These are phyloP conservation scores for Chironomus striatipennis DNA, from an alignment of 1,140 invertebrate genomes.

Conservation along the genomic window DNA sequence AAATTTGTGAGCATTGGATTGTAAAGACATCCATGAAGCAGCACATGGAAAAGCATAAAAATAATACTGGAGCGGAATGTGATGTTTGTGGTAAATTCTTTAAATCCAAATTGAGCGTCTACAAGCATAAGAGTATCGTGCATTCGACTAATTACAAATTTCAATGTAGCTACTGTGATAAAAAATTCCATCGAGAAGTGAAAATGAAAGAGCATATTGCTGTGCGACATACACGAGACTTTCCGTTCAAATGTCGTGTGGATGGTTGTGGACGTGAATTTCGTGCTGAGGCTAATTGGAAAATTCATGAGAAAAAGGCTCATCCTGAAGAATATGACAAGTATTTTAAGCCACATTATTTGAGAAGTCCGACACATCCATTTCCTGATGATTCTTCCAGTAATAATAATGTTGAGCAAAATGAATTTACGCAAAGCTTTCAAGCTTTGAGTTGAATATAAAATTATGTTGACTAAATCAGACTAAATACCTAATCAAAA, in stretches of 20 bases:
- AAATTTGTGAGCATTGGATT: neutral
- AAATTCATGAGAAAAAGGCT: constrained; percentile 14
- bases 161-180: neutral
- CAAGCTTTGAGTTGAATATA: too few species aligned
- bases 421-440: too few species aligned
- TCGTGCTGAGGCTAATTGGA: neutral
- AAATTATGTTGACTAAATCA: too few species aligned
- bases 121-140: neutral
- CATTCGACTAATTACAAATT: neutral
- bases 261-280: neutral
- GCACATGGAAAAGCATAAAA: neutral
- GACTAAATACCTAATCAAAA: too few species aligned
- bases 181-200: neutral
- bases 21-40: neutral
- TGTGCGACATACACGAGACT: neutral
- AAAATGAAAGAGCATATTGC: neutral
- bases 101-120: neutral
- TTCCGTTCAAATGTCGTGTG: neutral
- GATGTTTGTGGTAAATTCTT: neutral
- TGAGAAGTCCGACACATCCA: neutral
- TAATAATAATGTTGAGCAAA: too few species aligned
- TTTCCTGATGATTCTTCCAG: too few species aligned
- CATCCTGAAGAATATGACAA: constrained; percentile 1
- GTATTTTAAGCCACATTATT: neutral
- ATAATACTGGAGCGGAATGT: neutral